Base-by-base conservation (phyloP, 2,113 vertebrate species). In the Strix uralensis region DNA sequence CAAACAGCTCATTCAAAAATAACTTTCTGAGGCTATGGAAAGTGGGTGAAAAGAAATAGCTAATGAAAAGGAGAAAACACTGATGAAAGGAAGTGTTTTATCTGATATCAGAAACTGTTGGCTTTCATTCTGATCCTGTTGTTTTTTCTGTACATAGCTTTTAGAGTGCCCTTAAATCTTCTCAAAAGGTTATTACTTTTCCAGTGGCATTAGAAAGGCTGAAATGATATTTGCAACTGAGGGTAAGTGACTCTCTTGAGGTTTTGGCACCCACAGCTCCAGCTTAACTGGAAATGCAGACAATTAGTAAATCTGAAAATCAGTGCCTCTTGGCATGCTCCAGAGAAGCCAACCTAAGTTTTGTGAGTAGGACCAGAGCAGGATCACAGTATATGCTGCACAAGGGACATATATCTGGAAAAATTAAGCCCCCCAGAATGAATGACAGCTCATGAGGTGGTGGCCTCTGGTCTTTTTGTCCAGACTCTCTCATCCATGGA, bases 241-340 rank as follows among this genome's bases (percentile, higher is more conserved):
- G 66, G 36, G 62, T 91, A 89, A 92, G 57, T 77, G 92, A 82
- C 67, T 95, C 83, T 92, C 74, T 86, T 91, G 87, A 90, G 84
- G 91, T 91, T 97, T 94, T 94, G 62, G 92, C 85, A 94, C 81
- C 70, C 74, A 87, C 54, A 80, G 32, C 62, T 82, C 66, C 62
- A 90, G 81, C 73, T 59, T 87, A 92, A 92, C 73, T 89, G 87
- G 70, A 95, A 95, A 82, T 55, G 42, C 36, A 79, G 54, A 22
- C 80, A 73, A 86, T 86, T 61, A 88, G 69, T 93, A 84, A 90
- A 90, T 65, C 36, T 82, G 88, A 94, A 96, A 92, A 87, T 87
- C 69, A 51, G 73, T 54, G 40, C 38, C 70, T 94, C 66, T 91
- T 2, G 5, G 70, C 26, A 1, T 32, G 40, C 83, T 91, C 61